A percentile compares a stretch with the other conserved stretches of the same genome.
These are phyloP conservation scores for Rhinophrynus dorsalis DNA, from an alignment of 2,797 vertebrate species.

Conservation along the genomic window DNA sequence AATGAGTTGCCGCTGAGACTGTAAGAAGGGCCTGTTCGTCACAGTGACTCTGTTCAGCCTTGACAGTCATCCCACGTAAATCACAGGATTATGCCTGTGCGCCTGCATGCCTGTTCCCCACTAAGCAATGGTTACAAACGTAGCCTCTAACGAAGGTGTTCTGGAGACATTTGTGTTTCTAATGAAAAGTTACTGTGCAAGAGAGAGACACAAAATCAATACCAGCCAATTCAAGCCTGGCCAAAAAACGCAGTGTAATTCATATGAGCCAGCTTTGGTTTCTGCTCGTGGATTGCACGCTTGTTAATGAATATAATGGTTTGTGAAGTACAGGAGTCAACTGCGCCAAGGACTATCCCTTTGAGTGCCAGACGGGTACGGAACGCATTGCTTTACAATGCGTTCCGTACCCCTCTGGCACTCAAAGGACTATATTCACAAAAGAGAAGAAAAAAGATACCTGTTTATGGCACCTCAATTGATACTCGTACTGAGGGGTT, in stretches of 20 bases:
- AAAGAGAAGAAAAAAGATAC: too few relatives aligned
- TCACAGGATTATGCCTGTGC: conserved; percentile 31
- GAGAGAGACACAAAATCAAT: conserved; percentile 66
- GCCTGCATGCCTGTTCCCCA: background rate
- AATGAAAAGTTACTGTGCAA: conserved; percentile 64
- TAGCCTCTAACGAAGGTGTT: conserved; percentile 51
- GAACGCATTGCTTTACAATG: too few relatives aligned
- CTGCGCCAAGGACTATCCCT: background rate
- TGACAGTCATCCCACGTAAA: conserved; percentile 38
- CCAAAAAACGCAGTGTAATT: conserved; percentile 52
- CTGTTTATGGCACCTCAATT: too few relatives aligned
- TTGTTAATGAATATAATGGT: conserved; percentile 29
- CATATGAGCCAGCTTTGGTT: conserved; percentile 12
- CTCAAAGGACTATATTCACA: too few relatives aligned
- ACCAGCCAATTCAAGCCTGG: conserved; percentile 64
- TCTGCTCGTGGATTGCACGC: background rate
- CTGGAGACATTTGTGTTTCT: conserved; percentile 64
- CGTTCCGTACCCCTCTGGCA: too few relatives aligned
- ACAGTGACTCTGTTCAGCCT: background rate
- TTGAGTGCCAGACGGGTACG: too few relatives aligned
- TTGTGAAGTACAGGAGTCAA: conserved; percentile 5
- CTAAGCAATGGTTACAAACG: conserved; percentile 34
- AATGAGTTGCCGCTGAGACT: background rate
- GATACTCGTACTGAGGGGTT: too few relatives aligned
- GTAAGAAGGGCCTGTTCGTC: conserved; percentile 16